A percentile compares a stretch with the other conserved stretches of the same genome.
Conservation (phyloP, 2,888 invertebrate genomes). For the Cheilosia pagana region DNA sequence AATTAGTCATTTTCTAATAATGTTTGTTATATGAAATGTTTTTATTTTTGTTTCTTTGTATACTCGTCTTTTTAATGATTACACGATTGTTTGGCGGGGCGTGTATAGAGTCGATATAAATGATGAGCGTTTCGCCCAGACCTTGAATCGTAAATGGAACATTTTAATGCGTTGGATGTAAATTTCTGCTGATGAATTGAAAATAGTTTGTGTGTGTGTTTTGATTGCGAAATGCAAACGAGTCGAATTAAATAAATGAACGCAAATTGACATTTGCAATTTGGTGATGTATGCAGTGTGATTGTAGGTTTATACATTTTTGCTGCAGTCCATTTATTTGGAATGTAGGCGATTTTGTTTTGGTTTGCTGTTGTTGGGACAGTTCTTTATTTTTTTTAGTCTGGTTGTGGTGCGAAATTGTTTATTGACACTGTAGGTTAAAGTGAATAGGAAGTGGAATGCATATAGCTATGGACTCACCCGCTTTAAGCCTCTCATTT, state of each 20-base stretch:
- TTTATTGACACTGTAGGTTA: too few relatives aligned
- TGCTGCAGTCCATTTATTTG: not conserved
- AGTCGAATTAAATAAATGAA: constrained; percentile 22
- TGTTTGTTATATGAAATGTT: constrained; percentile 50
- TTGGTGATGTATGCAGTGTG: not conserved
- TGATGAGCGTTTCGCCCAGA: constrained; percentile 21
- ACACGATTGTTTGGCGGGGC: constrained; percentile 24
- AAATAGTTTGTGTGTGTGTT: not conserved
- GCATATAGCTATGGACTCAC: too few relatives aligned
- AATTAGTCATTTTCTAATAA: constrained; percentile 66
- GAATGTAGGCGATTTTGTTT: too few relatives aligned
- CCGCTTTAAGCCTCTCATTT: too few relatives aligned
- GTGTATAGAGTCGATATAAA: constrained; percentile 1
- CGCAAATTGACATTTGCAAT: constrained; percentile 29
- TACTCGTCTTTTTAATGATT: not conserved
- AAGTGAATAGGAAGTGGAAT: too few relatives aligned
- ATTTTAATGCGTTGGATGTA: constrained; percentile 55
- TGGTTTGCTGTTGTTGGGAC: too few relatives aligned
- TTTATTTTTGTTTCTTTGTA: constrained; percentile 23
- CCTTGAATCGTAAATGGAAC: constrained; percentile 64
- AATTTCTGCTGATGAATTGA: constrained; percentile 18
- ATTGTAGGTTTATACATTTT: too few relatives aligned
- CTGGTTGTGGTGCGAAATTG: too few relatives aligned
- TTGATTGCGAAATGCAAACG: constrained; percentile 20
- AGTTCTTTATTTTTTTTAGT: too few relatives aligned